A percentile compares a stretch with the other conserved stretches of the same genome.
phyloP scores from a whole-genome alignment of 2,888 invertebrate species.

The Acleris emargana region DNA sequence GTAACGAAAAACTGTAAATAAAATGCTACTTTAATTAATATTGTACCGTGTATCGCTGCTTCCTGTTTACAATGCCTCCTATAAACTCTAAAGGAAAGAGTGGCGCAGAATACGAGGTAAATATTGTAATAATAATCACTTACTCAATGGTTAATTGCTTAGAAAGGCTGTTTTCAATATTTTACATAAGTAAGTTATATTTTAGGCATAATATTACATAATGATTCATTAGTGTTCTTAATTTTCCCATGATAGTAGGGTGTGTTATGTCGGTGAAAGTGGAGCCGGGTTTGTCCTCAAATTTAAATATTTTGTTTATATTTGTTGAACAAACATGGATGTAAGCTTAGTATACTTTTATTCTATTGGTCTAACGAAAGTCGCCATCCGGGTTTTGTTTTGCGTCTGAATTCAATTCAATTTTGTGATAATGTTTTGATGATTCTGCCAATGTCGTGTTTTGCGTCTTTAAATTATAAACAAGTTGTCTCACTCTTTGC shows the following conservation, averaged over 20 bases:
- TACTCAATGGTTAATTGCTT: constrained; percentile 2
- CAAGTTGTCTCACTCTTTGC: too few relatives aligned
- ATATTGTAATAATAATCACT: constrained; percentile 42
- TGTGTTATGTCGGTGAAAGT: constrained; percentile 37
- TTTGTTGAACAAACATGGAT: constrained; percentile 9
- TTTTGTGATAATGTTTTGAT: too few relatives aligned
- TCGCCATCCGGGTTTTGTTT: too few relatives aligned
- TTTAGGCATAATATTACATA: constrained; percentile 19
- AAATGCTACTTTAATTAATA: constrained; percentile 9
- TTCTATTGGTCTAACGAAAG: neutral
- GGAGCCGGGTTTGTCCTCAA: constrained; percentile 24
- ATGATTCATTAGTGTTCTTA: constrained; percentile 15
- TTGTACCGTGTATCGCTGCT: neutral
- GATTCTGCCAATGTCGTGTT: too few relatives aligned
- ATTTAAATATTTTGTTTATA: constrained; percentile 12
- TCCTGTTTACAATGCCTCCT: constrained; percentile 68
- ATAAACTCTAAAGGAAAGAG: constrained; percentile 76
- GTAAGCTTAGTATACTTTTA: neutral
- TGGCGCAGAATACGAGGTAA: constrained; percentile 80
- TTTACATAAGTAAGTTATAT: constrained; percentile 6
- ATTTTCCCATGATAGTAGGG: constrained; percentile 25
- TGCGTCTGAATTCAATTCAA: too few relatives aligned
- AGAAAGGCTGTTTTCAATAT: constrained; percentile 11
- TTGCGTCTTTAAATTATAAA: too few relatives aligned
- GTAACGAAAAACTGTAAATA: neutral